Evolutionary conservation across 1,140 invertebrate genomes (phyloP), one percentile per base, ranked within the genome.

Genomic region (Drosophila nasuta): DNA sequence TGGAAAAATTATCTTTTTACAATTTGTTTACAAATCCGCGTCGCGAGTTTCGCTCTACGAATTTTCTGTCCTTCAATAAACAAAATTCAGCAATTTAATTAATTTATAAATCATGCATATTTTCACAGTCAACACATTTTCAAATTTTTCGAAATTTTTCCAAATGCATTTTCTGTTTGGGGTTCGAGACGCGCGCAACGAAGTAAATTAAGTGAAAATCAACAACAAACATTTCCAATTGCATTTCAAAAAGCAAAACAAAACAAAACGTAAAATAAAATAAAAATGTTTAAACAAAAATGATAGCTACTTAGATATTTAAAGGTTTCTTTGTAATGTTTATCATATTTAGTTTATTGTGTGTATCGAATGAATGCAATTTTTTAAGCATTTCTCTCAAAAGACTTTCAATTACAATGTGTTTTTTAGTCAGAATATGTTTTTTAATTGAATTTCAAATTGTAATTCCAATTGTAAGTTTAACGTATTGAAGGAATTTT

Each of bases 401-500:
- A 70, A 70, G 57, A 70, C 48, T 76, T 80, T 77, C 33, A 54
- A 77, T 62, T 80, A 58, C 33, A 56, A 62, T 63, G 33, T 75
- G 62, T 71, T 67, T 72, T 79, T 77, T 71, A 71, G 74, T 85
- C 81, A 73, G 43, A 66, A 45, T 52, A 51, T 60, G 11, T 69
- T 72, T 73, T 65, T 66, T 51, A 46, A 33, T 64, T 71, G 41
- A 25, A 33, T 59, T 80, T 67, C 60, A 63, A 13, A 75, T 77
- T 80, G 88, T 64, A 49, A 82, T 80, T 75, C 75, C 69, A 88
- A 70, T 83, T 89, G 80, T 88, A 89, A 73, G 63, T 88, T 66
- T 68, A 82, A 87, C 63, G 63, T 54, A 73, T 66, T 67, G 77
- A 78, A 70, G 54, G 79, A 25, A 87, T 74, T 79, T 79, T 88